These are phyloP conservation scores for Lepeophtheirus salmonis DNA, from an alignment of 1,140 invertebrate species.

Conservation along the genomic window DNA sequence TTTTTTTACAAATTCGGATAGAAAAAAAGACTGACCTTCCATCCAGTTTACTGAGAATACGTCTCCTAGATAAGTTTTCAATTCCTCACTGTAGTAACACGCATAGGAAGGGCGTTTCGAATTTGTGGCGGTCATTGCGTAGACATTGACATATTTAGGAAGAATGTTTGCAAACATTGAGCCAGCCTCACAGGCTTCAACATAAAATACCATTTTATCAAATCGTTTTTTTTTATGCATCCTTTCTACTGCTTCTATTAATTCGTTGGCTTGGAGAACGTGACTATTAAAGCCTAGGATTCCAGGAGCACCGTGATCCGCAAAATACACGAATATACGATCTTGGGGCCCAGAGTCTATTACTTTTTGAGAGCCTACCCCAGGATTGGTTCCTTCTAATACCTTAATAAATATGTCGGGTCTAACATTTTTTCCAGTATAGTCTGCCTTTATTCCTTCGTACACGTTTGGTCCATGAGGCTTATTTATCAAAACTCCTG, in stretches of 20 bases:
- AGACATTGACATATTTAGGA: slow-evolving; percentile 29
- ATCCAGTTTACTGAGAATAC: slow-evolving; percentile 47
- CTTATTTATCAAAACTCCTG: slow-evolving; percentile 38
- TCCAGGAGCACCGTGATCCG: slow-evolving; percentile 42
- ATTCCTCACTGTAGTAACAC: slow-evolving; percentile 36
- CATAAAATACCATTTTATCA: slow-evolving; percentile 39
- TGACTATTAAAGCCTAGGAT: slow-evolving; percentile 36
- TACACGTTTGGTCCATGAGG: slow-evolving; percentile 41
- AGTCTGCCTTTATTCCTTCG: slow-evolving; percentile 37
- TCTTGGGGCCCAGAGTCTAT: slow-evolving; percentile 39
- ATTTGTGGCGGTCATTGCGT: slow-evolving; percentile 43
- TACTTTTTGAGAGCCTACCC: slow-evolving; percentile 35
- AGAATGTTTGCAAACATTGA: slow-evolving; percentile 38
- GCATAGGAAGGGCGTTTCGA: slow-evolving; percentile 38
- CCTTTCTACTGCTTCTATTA: slow-evolving; percentile 25
- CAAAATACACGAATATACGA: slow-evolving; percentile 43
- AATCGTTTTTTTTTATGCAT: slow-evolving; percentile 34
- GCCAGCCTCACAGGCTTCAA: slow-evolving; percentile 46
- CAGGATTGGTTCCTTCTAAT: slow-evolving; percentile 32
- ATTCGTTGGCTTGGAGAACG: slow-evolving; percentile 24
- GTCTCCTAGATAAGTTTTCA: slow-evolving; percentile 37
- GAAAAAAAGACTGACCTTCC: slow-evolving; percentile 31
- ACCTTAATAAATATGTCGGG: slow-evolving; percentile 37
- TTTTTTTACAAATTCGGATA: neutral
- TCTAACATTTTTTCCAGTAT: slow-evolving; percentile 34